Evolutionary conservation across 1,140 invertebrate species (phyloP), one percentile per base, ranked within the genome.

Genomic region (Sarcophaga bullata): DNA sequence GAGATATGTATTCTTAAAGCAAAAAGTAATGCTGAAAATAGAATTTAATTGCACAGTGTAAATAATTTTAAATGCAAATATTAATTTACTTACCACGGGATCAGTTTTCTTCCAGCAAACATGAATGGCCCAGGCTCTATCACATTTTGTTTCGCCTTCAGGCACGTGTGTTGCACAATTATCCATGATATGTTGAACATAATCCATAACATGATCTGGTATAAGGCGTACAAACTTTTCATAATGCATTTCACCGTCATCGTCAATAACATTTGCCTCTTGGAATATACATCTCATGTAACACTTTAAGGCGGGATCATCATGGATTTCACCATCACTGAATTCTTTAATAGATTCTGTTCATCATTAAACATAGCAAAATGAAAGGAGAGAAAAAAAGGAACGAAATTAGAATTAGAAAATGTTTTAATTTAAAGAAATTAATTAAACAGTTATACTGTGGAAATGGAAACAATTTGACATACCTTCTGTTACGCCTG

Each of bases 221-320:
- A 81, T 11, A 17, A 81, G 17, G 15, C 81, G 81, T 52, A 73
- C 73, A 15, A 90, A 80, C 73, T 84, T 86, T 0, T 90, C 88
- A 82, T 88, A 82, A 75, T 90, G 88, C 5, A 90, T 86, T 68
- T 90, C 87, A 0, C 88, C 88, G 47, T 88, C 85, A 19, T 90
- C 88, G 52, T 90, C 88, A 9, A 90, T 87, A 47, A 88, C 86
- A 8, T 86, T 83, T 68, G 87, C 85, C 49, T 90, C 88, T 73
- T 90, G 87, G 72, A 90, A 90, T 80, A 90, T 80, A 80, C 88
- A 90, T 82, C 89, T 88, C 88, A 89, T 89, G 48, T 89, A 90
- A 80, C 87, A 88, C 82, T 88, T 88, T 46, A 90, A 85, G 37
- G 85, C 86, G 54, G 87, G 85, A 82, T 89, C 88, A 25, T 88